These are phyloP conservation scores for Endotricha flammealis DNA, from an alignment of 2,888 invertebrate species.

Conservation along the genomic window DNA sequence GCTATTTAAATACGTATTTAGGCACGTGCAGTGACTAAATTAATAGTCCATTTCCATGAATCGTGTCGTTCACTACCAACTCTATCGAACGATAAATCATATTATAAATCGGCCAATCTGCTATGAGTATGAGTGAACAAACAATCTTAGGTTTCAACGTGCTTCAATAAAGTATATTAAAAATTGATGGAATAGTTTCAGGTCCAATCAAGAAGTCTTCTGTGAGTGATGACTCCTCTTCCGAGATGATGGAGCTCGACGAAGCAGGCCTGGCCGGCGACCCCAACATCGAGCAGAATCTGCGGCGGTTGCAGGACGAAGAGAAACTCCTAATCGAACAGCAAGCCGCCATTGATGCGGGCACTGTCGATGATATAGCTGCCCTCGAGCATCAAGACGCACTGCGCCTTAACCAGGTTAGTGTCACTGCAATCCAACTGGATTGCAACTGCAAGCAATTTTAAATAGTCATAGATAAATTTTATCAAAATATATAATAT, in stretches of 20 bases:
- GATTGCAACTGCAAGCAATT: too few species aligned
- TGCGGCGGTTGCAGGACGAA: slow-evolving; percentile 79
- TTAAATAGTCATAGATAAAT: too few species aligned
- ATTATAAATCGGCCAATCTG: too few species aligned
- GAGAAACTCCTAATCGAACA: slow-evolving; percentile 86
- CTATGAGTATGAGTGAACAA: too few species aligned
- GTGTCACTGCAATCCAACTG: too few species aligned
- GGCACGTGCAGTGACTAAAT: too few species aligned
- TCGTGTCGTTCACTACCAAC: too few species aligned
- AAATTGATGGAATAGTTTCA: slow-evolving; percentile 56
- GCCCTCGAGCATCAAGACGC: slow-evolving; percentile 61
- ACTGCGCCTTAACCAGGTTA: slow-evolving; percentile 58
- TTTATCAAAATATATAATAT: too few species aligned
- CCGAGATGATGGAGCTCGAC: slow-evolving; percentile 95
- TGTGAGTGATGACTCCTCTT: slow-evolving; percentile 89
- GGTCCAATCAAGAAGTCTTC: slow-evolving; percentile 95
- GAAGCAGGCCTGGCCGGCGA: slow-evolving; percentile 86
- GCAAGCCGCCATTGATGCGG: slow-evolving; percentile 83
- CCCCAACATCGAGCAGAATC: slow-evolving; percentile 51
- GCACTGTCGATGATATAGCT: slow-evolving; percentile 54
- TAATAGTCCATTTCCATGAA: too few species aligned
- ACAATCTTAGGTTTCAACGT: background rate
- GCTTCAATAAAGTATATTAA: background rate
- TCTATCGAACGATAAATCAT: too few species aligned
- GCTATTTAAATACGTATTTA: too few species aligned